These are phyloP conservation scores for Sminthurides aquaticus DNA, from an alignment of 2,888 invertebrate species.

Conservation along the genomic window DNA sequence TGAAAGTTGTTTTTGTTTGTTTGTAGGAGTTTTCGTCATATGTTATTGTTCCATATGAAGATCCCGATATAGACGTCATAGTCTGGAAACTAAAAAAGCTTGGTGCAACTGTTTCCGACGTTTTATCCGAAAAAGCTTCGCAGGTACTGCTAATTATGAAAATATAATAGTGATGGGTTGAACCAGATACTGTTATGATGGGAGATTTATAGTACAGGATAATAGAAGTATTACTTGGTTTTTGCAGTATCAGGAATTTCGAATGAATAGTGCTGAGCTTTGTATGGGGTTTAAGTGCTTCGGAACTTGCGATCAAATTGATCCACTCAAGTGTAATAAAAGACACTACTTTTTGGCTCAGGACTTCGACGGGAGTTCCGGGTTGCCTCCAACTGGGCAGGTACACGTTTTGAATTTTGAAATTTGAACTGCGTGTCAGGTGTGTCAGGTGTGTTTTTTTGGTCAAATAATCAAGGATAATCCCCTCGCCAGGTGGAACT, in stretches of 20 bases:
- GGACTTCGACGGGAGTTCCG: slow-evolving; percentile 5
- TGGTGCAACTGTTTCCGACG: slow-evolving; percentile 9
- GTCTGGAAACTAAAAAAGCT: slow-evolving; percentile 8
- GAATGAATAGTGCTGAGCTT: background rate
- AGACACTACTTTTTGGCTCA: slow-evolving; percentile 14
- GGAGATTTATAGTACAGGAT: too few species aligned
- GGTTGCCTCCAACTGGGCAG: slow-evolving; percentile 12
- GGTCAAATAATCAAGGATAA: too few species aligned
- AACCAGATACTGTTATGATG: too few species aligned
- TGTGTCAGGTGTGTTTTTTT: too few species aligned
- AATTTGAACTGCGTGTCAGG: too few species aligned
- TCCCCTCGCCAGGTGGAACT: slow-evolving; percentile 15
- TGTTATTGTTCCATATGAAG: slow-evolving; percentile 6
- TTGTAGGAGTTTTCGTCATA: slow-evolving; percentile 6
- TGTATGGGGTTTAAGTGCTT: slow-evolving; percentile 18
- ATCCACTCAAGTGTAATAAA: background rate
- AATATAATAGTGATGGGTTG: too few species aligned
- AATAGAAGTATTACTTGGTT: too few species aligned
- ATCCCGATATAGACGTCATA: background rate
- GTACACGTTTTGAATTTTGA: too few species aligned
- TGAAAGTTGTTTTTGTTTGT: background rate
- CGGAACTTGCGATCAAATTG: slow-evolving; percentile 11
- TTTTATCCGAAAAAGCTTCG: slow-evolving; percentile 1
- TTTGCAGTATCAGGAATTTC: background rate
- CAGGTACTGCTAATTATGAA: slow-evolving; percentile 10